Base-by-base conservation (phyloP, 2,797 vertebrate species). In the Esox lucius region DNA sequence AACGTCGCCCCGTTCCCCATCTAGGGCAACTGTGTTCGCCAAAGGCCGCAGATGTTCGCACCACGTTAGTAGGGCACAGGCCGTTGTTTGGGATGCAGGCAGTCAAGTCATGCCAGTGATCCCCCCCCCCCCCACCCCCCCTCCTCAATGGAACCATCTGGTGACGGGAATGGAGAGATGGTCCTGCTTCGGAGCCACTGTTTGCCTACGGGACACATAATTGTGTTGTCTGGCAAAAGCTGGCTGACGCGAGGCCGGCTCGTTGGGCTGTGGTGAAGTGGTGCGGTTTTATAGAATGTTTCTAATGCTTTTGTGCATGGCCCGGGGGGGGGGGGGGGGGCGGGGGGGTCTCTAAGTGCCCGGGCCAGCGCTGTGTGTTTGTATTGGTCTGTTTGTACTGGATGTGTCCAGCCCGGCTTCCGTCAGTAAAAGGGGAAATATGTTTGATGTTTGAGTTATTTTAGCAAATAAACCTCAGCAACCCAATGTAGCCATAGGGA, bases 121-220 rank as follows among this genome's bases (percentile, higher is more conserved):
- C 73, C 77, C 70, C 80, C 75, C 88, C 56, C 24, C 56, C 9
- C 42, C 5, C 77, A 70, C 80, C 75, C 88, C 56, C 24, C 56
- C 9, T 42, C 5, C 83, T 91, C 92, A 93, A 92, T 92, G 90
- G 88, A 90, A 89, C 91, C 91, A 93, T 94, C 92, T 94, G 92
- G 89, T 93, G 90, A 92, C 78, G 35, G 83, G 64, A 68, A 31
- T 62, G 77, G 81, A 26, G 46, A 84, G 87, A 90, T 85, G 83
- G 87, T 76, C 82, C 85, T 90, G 73, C 80, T 86, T 88, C 87
- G 80, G 75, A 79, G 73, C 77, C 86, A 74, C 85, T 94, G 94
- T 93, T 90, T 92, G 91, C 87, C 87, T 92, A 89, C 87, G 85
- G 56, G 81, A 79, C 85, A 81, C 90, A 89, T 85, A 91, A 88